These are phyloP conservation scores for Hyppa rectilinea DNA, from an alignment of 2,888 invertebrate genomes.

Conservation along the genomic window DNA sequence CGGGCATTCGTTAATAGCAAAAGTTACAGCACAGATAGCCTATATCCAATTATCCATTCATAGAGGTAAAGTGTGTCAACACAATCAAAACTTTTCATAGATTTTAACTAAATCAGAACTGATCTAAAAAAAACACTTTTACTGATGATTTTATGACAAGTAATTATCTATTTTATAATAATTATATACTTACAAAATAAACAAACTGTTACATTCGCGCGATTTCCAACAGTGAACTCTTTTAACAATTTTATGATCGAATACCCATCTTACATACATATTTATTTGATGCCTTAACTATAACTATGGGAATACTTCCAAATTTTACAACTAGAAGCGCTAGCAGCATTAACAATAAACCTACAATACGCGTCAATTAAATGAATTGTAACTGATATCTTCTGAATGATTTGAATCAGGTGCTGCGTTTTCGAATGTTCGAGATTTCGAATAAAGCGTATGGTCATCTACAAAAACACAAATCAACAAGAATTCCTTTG, in stretches of 20 bases:
- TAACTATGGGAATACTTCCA: not conserved
- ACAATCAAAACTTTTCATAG: not conserved
- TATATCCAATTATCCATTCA: not conserved
- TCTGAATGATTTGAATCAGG: not conserved
- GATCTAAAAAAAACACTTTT: not conserved
- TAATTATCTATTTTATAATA: not conserved
- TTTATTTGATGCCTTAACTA: not conserved
- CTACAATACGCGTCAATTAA: not conserved
- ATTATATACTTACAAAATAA: constrained; percentile 13
- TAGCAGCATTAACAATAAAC: not conserved
- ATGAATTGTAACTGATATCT: not conserved
- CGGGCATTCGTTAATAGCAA: not conserved
- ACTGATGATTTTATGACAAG: not conserved
- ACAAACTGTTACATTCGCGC: not conserved
- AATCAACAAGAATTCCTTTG: not conserved
- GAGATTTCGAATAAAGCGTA: not conserved
- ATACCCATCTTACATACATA: not conserved
- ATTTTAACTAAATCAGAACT: not conserved
- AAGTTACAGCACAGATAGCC: not conserved
- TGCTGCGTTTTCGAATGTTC: not conserved
- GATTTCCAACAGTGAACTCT: constrained; percentile 5
- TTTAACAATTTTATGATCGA: not conserved
- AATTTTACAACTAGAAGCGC: not conserved
- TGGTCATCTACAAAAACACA: not conserved
- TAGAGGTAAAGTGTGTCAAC: not conserved